Evolutionary conservation across 2,888 invertebrate genomes (phyloP).

Genomic region (Empis stercorea): DNA sequence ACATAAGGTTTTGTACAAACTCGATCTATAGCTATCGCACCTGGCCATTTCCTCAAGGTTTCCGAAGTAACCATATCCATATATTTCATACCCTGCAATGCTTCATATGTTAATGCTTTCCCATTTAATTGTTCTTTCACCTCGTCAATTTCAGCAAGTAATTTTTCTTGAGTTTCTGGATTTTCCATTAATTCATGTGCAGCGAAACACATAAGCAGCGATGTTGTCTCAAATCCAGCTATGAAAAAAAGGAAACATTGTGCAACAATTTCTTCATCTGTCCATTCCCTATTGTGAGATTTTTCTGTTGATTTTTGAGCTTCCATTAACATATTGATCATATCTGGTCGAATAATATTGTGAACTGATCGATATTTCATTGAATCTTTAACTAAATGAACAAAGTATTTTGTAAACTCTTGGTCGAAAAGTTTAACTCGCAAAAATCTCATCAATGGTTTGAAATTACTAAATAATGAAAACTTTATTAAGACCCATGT

Average conservation of each 20-base stretch:
- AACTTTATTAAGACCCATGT: slow-evolving; percentile 20
- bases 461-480: slow-evolving; percentile 15
- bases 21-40: slow-evolving; percentile 37
- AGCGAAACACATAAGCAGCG: slow-evolving; percentile 37
- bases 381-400: slow-evolving; percentile 31
- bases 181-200: slow-evolving; percentile 45
- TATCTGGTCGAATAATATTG: slow-evolving; percentile 39
- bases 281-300: slow-evolving; percentile 22
- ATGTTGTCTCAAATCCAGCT: slow-evolving; percentile 42
- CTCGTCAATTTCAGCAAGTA: slow-evolving; percentile 42
- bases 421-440: slow-evolving; percentile 28
- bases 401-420: slow-evolving; percentile 32
- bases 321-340: slow-evolving; percentile 43
- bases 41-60: slow-evolving; percentile 41
- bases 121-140: slow-evolving; percentile 32
- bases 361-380: slow-evolving; percentile 37
- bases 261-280: slow-evolving; percentile 43
- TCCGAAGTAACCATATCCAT: slow-evolving; percentile 44
- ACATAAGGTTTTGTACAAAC: slow-evolving; percentile 41
- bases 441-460: slow-evolving; percentile 14
- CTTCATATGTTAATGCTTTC: slow-evolving; percentile 41
- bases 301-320: slow-evolving; percentile 24
- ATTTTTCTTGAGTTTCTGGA: slow-evolving; percentile 42
- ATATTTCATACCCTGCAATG: slow-evolving; percentile 44
- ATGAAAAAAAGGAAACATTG: slow-evolving; percentile 45